These are phyloP conservation scores for Anguilla japonica DNA, from an alignment of 2,113 vertebrate species.

Conservation along the genomic window DNA sequence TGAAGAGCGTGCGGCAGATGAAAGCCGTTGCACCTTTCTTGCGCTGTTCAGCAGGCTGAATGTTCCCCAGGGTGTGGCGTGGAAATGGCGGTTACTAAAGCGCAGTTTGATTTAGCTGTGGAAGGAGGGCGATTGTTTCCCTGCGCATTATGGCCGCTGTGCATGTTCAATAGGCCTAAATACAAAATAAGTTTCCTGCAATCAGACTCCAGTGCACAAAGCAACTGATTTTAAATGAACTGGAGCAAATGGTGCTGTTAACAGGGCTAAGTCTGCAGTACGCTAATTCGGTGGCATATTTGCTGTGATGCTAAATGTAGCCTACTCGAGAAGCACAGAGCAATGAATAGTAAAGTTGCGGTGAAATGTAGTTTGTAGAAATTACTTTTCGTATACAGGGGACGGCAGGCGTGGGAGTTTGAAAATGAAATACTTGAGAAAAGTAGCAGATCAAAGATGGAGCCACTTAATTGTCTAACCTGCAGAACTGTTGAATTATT, in stretches of 20 bases:
- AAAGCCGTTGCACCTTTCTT: background rate
- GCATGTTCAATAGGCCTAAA: background rate
- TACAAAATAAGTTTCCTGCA: background rate
- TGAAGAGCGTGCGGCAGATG: background rate
- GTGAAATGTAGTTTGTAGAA: background rate
- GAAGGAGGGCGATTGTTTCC: background rate
- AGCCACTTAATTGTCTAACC: constrained; percentile 1
- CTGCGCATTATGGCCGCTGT: background rate
- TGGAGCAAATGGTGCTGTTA: background rate
- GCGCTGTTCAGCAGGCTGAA: constrained; percentile 10
- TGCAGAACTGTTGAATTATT: background rate
- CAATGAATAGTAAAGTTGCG: background rate
- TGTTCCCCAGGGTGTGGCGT: background rate
- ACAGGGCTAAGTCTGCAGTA: background rate
- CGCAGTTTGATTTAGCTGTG: background rate
- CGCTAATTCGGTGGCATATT: background rate
- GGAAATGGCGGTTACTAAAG: background rate
- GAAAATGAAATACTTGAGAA: constrained; percentile 4
- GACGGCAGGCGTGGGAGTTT: background rate
- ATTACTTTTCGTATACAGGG: background rate
- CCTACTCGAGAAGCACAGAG: background rate
- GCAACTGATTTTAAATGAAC: constrained; percentile 13
- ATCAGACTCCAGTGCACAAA: background rate
- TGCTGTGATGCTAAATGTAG: background rate
- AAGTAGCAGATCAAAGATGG: constrained; percentile 5